Percentiles rank a stretch among this genome's conserved stretches.
Evolutionary conservation across 53 echinoderm and acorn worm genomes (phyloP).

Genomic region (Astropecten irregularis): DNA sequence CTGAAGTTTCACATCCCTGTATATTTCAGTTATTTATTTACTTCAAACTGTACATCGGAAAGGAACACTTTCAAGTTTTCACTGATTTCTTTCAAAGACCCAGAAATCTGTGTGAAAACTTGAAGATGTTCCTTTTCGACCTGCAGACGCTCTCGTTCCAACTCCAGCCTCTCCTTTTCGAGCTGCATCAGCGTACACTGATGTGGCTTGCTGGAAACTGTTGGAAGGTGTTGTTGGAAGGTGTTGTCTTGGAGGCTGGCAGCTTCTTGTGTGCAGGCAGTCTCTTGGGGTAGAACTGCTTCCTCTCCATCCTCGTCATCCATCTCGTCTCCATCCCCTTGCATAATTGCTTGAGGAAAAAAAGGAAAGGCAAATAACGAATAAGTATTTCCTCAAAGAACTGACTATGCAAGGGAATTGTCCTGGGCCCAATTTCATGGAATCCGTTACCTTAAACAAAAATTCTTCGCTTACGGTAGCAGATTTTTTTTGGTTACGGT

Average conservation of each 20-base stretch:
- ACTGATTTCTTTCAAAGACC: not conserved
- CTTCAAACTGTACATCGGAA: no score
- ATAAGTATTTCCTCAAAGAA: not conserved
- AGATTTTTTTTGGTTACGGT: no score
- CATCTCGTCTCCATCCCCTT: no score
- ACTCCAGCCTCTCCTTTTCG: not conserved
- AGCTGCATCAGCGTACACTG: not conserved
- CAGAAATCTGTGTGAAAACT: constrained; percentile 2
- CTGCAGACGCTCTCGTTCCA: not conserved
- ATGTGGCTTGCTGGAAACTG: not conserved
- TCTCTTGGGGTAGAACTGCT: no score
- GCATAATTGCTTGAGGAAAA: no score
- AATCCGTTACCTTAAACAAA: not conserved
- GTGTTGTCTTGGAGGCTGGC: no score
- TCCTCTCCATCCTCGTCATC: no score
- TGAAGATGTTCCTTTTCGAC: constrained; percentile 2
- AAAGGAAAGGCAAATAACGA: no score
- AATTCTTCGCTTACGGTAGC: not conserved
- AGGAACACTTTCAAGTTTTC: constrained; percentile 10
- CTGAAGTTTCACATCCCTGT: no score
- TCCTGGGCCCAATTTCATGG: not conserved
- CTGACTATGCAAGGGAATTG: not conserved
- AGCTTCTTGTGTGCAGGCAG: no score
- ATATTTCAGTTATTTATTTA: no score
- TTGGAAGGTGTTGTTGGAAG: no score